Conservation (phyloP, 92 coral and sea anemone species). For the Bergia sp. region DNA sequence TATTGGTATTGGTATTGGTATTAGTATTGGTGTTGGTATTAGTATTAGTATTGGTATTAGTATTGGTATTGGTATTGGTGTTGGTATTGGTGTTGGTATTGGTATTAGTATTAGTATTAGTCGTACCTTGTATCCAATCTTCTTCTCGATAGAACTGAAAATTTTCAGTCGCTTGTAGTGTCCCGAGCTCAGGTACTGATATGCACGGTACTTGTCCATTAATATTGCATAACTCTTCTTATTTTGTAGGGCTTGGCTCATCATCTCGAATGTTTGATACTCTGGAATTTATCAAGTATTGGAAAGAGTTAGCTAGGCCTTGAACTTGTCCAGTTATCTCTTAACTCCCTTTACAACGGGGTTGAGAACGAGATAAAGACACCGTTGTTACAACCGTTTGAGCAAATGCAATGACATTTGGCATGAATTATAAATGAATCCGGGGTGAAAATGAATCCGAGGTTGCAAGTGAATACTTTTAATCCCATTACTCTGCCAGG, state of each 20-base stretch:
- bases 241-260: background rate
- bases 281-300: background rate
- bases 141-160: background rate
- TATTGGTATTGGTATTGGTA: too few relatives aligned
- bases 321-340: background rate
- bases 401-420: too few relatives aligned
- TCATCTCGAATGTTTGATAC: background rate
- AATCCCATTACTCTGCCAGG: too few relatives aligned
- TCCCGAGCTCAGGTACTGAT: slow-evolving; percentile 5
- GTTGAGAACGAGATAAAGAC: too few relatives aligned
- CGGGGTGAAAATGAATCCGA: too few relatives aligned
- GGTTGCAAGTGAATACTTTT: too few relatives aligned
- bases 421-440: too few relatives aligned
- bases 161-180: background rate
- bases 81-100: background rate
- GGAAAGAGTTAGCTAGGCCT: background rate
- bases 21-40: too few relatives aligned
- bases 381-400: too few relatives aligned
- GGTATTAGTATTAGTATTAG: too few relatives aligned
- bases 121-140: slow-evolving; percentile 2
- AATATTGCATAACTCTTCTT: background rate
- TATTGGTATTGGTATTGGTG: too few relatives aligned
- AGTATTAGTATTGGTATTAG: too few relatives aligned
- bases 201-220: background rate
- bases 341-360: background rate